Evolutionary conservation across 2,797 vertebrate genomes (phyloP).

Genomic region (Neostethus bicornis): DNA sequence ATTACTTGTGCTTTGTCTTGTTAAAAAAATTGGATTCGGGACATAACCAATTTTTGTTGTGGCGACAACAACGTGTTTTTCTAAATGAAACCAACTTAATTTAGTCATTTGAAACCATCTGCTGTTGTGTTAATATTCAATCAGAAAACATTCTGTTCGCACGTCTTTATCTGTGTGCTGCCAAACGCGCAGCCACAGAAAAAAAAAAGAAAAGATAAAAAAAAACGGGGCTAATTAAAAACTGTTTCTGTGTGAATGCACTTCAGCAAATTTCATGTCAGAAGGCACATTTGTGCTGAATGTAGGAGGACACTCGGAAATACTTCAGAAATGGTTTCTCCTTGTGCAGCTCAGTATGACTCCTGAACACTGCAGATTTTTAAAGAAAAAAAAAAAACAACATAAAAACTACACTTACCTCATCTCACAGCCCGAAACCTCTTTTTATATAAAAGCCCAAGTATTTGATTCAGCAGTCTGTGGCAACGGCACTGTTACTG

Average conservation of each 20-base stretch:
- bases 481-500: conserved; percentile 6
- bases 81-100: conserved; percentile 19
- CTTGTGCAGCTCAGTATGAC: conserved; percentile 38
- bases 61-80: conserved; percentile 1
- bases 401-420: neutral
- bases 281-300: conserved; percentile 21
- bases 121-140: conserved; percentile 20
- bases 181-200: conserved; percentile 15
- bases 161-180: conserved; percentile 2
- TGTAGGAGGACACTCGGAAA: conserved; percentile 34
- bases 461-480: conserved; percentile 31
- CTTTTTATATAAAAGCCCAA: conserved; percentile 35
- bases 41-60: conserved; percentile 9
- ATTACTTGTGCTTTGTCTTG: neutral
- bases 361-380: conserved; percentile 31
- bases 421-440: conserved; percentile 20
- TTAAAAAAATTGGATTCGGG: neutral
- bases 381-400: conserved; percentile 27
- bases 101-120: conserved; percentile 4
- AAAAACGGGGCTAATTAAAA: conserved; percentile 40
- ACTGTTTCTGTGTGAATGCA: conserved; percentile 4
- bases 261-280: conserved; percentile 27
- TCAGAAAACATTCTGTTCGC: conserved; percentile 22
- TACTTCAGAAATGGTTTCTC: conserved; percentile 29
- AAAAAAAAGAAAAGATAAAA: too few species aligned